These are phyloP conservation scores for Hirudo medicinalis DNA, from an alignment of 1,140 invertebrate genomes.

Conservation along the genomic window DNA sequence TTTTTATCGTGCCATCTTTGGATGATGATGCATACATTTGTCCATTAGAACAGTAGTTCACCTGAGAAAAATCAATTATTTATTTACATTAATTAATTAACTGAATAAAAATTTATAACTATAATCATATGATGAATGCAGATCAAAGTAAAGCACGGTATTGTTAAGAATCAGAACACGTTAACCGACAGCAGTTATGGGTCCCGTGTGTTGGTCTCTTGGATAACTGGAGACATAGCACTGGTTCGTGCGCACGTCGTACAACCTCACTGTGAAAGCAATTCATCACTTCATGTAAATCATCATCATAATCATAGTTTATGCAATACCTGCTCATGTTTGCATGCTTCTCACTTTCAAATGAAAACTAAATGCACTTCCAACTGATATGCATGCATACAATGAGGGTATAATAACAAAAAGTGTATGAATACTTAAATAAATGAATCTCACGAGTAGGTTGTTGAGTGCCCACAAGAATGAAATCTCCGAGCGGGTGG, in stretches of 20 bases:
- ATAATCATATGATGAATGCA: no score
- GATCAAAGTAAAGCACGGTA: not conserved
- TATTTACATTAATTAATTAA: not conserved
- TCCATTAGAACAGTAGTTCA: constrained; percentile 60
- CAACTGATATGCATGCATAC: not conserved
- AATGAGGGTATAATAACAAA: not conserved
- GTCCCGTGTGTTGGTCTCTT: constrained; percentile 73
- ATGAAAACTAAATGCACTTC: no score
- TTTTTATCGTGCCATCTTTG: constrained; percentile 81
- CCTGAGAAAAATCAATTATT: constrained; percentile 40
- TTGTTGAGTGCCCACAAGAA: constrained; percentile 84
- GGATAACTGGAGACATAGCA: constrained; percentile 85
- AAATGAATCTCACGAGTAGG: constrained; percentile 46
- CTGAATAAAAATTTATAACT: not conserved
- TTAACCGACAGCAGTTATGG: constrained; percentile 61
- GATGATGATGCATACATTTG: constrained; percentile 78
- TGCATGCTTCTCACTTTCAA: no score
- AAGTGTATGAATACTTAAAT: not conserved
- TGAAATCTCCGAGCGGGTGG: constrained; percentile 85
- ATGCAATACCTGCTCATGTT: no score
- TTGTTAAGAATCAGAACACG: not conserved
- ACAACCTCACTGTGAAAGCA: constrained; percentile 60
- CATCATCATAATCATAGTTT: no score
- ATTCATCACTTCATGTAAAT: not conserved
- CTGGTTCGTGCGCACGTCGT: constrained; percentile 86